Base-by-base conservation (phyloP, 2,797 vertebrate species). In the Coendou prehensilis region DNA sequence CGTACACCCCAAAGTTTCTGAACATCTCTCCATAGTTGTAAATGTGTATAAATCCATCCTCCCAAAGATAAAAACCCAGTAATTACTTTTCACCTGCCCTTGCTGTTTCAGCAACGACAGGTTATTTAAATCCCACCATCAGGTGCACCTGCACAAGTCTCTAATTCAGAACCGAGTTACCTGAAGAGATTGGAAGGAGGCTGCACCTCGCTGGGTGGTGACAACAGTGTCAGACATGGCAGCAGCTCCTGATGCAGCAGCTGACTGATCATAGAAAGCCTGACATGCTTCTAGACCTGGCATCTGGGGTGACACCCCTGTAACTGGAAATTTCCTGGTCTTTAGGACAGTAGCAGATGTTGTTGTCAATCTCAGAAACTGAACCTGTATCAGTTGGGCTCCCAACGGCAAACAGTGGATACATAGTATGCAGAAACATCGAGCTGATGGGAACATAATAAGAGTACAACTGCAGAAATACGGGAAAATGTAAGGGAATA, bases 81-180 rank as follows among this genome's bases (percentile, higher is more conserved):
- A 26, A 47, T 17, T 76, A 54, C 57, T 7, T 8, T 92, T 33
- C 20, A 50, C 73, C 17, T 6, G 56, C 15, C 33, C 57, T 59
- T 76, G 30, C 9, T 63, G 4, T 33, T 57, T 71, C 76, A 50
- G 7, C 69, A 41, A 30, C 82, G 26, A 56, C 3, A 83, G 33
- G n/a, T 50, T 17, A 87, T 69, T 90, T 84, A 93, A 96, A 81
- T 84, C 61, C 69, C 14, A 96, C 9, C 13, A 71, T 41, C 30
- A 84, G 87, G 71, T 59, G 26, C 4, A 33, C 28, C 50, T 82
- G 5, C 61, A 9, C 13, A 89, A 57, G 47, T 73, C 14, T 56
- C 76, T 67, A 41, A 64, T 78, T 87, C 47, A 90, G 22, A 73
- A 52, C 26, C 91, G 23, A 92, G 10, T 57, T 59, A 57, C 30